phyloP scores from a whole-genome alignment of 2,113 vertebrate species.

The Brachypodius melanocephalos region DNA sequence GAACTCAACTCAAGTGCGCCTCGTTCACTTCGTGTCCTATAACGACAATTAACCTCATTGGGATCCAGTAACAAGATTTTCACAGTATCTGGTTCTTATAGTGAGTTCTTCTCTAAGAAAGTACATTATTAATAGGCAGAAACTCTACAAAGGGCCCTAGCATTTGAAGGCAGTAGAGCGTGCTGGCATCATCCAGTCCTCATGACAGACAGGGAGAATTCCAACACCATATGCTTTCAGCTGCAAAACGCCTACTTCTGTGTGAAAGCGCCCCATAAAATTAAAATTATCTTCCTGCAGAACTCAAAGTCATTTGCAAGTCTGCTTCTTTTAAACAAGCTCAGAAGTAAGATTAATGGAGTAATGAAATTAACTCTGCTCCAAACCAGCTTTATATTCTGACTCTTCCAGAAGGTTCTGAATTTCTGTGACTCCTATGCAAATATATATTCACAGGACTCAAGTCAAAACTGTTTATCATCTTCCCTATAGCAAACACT shows the following conservation, averaged over 20 bases:
- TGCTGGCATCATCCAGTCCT: neutral
- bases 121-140: neutral
- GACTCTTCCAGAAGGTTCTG: neutral
- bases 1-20: too few species aligned
- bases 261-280: constrained; percentile 7
- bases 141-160: neutral
- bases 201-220: neutral
- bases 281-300: constrained; percentile 5
- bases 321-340: neutral
- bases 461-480: neutral
- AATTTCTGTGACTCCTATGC: neutral
- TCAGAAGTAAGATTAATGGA: constrained; percentile 26
- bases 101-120: neutral
- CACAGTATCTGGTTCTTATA: neutral
- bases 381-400: neutral
- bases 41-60: neutral
- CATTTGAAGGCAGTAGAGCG: neutral
- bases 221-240: constrained; percentile 15
- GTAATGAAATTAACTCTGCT: neutral
- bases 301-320: constrained; percentile 34
- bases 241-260: neutral
- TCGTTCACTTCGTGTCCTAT: too few species aligned
- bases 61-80: neutral
- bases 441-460: neutral
- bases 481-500: neutral